Evolutionary conservation across 2,888 invertebrate genomes (phyloP).

Genomic region (Papilio protenor): DNA sequence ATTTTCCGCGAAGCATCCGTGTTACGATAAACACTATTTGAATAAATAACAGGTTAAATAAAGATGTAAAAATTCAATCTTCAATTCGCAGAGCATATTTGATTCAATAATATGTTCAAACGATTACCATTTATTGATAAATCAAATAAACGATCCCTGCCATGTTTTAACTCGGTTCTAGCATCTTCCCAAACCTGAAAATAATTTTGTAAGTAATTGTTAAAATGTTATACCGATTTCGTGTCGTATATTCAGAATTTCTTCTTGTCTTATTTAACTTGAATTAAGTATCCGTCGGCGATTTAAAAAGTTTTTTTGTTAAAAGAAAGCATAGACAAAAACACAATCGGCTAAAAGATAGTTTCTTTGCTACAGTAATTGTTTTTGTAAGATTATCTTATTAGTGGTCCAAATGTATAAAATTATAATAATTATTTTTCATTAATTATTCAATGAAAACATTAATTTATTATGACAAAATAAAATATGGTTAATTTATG

Average conservation of each 20-base stretch:
- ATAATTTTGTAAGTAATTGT: slow-evolving; percentile 37
- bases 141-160: slow-evolving; percentile 36
- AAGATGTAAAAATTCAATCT: not conserved
- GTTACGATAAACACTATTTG: not conserved
- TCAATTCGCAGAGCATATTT: slow-evolving; percentile 31
- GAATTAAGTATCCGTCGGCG: not conserved
- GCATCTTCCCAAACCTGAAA: slow-evolving; percentile 41
- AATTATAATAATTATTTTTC: no score
- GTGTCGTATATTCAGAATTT: not conserved
- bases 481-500: no score
- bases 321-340: not conserved
- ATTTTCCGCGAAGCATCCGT: not conserved
- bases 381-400: not conserved
- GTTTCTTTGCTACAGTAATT: no score
- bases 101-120: slow-evolving; percentile 32
- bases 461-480: no score
- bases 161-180: slow-evolving; percentile 34
- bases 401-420: no score
- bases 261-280: not conserved
- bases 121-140: slow-evolving; percentile 43
- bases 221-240: slow-evolving; percentile 25
- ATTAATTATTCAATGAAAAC: no score
- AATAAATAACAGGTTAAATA: not conserved
- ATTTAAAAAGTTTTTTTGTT: no score
- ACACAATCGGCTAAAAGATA: no score